These are phyloP conservation scores for Drosophila jambulina DNA, from an alignment of 1,140 invertebrate genomes.

Conservation along the genomic window DNA sequence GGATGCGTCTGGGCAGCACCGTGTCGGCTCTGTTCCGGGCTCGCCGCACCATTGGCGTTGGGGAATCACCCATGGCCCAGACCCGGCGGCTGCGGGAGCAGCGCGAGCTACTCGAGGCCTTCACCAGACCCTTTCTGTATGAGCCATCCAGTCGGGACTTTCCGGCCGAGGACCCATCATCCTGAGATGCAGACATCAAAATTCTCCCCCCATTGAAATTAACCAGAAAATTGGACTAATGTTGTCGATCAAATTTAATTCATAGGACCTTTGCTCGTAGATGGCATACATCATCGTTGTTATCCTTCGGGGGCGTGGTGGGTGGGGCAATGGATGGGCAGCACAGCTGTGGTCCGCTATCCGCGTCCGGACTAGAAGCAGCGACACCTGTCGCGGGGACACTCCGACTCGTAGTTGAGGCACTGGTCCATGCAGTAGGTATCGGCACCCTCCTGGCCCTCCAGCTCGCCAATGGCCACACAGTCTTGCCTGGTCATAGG, in stretches of 20 bases:
- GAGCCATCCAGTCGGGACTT: conserved; percentile 29
- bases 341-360: conserved; percentile 56
- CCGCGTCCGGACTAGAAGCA: conserved; percentile 87
- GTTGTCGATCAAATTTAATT: conserved; percentile 47
- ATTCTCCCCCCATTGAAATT: conserved; percentile 6
- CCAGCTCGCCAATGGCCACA: conserved; percentile 91
- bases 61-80: conserved; percentile 38
- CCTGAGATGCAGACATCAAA: too few species aligned
- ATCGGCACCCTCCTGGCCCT: conserved; percentile 90
- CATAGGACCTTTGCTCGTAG: conserved; percentile 30
- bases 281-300: conserved; percentile 3
- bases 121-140: conserved; percentile 59
- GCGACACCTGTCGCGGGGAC: conserved; percentile 89
- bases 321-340: conserved; percentile 64
- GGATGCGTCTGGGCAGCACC: conserved; percentile 55
- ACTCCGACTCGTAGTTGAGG: conserved; percentile 90
- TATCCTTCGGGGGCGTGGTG: background rate
- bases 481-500: conserved; percentile 88
- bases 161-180: background rate
- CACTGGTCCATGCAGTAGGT: conserved; percentile 94
- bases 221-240: background rate
- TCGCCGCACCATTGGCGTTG: conserved; percentile 26
- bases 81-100: conserved; percentile 55
- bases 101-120: conserved; percentile 58
- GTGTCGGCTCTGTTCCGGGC: conserved; percentile 59